phyloP scores from a whole-genome alignment of 2,888 invertebrate genomes.

The Chrysopilus asiliformis region DNA sequence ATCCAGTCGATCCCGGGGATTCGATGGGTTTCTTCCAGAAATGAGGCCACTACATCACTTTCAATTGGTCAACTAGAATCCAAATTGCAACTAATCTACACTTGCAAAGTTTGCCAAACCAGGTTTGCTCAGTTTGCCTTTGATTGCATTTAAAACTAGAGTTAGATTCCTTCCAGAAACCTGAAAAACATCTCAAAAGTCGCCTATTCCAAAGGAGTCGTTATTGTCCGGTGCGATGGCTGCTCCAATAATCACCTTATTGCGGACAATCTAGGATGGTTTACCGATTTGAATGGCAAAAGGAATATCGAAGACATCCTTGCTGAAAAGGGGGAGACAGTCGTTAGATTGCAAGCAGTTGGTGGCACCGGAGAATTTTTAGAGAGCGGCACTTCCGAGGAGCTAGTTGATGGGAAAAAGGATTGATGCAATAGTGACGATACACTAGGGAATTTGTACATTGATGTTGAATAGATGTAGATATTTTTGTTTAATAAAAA shows the following conservation, averaged over 20 bases:
- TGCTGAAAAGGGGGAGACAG: slow-evolving; percentile 73
- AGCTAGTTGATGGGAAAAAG: too few species aligned
- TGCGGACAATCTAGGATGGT: slow-evolving; percentile 95
- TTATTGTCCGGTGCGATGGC: slow-evolving; percentile 78
- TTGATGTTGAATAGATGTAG: too few species aligned
- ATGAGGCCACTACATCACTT: too few species aligned
- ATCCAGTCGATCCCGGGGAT: too few species aligned
- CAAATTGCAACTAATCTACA: slow-evolving; percentile 63
- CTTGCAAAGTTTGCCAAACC: slow-evolving; percentile 89
- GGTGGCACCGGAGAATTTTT: slow-evolving; percentile 4
- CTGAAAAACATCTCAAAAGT: slow-evolving; percentile 69
- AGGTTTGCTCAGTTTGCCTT: too few species aligned
- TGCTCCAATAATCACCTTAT: slow-evolving; percentile 87
- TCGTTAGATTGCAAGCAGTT: slow-evolving; percentile 41
- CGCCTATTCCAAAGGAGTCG: slow-evolving; percentile 79
- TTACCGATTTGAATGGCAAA: slow-evolving; percentile 59
- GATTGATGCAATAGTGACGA: too few species aligned
- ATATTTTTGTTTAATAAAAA: not conserved
- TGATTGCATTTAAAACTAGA: too few species aligned
- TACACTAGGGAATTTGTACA: too few species aligned
- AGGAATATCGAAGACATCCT: slow-evolving; percentile 85
- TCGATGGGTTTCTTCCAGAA: too few species aligned
- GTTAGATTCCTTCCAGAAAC: slow-evolving; percentile 56
- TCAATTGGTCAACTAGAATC: too few species aligned
- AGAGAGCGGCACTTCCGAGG: too few species aligned